Percentiles rank a stretch among this genome's conserved stretches.
phyloP scores from a whole-genome alignment of 2,888 invertebrate species.

The Archips crataeganus region DNA sequence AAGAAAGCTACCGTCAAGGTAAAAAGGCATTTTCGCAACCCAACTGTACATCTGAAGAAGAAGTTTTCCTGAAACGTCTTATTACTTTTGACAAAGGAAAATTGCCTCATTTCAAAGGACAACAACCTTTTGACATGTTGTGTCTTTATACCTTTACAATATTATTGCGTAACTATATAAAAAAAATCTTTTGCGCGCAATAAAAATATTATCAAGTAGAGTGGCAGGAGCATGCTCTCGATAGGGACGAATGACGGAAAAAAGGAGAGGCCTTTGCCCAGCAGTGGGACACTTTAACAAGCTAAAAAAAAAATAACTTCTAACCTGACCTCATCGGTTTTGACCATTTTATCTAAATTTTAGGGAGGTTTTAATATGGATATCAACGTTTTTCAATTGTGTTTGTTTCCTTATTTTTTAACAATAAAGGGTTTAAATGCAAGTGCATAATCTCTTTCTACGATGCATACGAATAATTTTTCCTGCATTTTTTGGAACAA shows the following conservation, averaged over 20 bases:
- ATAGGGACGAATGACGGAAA: too few relatives aligned
- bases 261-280: too few relatives aligned
- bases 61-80: slow-evolving; percentile 48
- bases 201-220: neutral
- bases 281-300: too few relatives aligned
- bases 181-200: neutral
- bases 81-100: slow-evolving; percentile 52
- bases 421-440: too few relatives aligned
- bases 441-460: neutral
- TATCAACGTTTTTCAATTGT: neutral
- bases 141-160: slow-evolving; percentile 29
- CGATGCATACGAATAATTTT: neutral
- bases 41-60: slow-evolving; percentile 33
- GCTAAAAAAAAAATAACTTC: too few relatives aligned
- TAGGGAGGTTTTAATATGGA: neutral
- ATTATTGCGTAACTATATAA: slow-evolving; percentile 8
- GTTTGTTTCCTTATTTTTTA: neutral
- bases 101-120: slow-evolving; percentile 49
- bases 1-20: neutral
- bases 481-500: neutral
- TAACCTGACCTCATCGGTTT: too few relatives aligned
- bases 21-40: slow-evolving; percentile 29
- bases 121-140: slow-evolving; percentile 44
- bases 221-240: too few relatives aligned
- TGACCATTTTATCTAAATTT: too few relatives aligned